Evolutionary conservation across 2,888 invertebrate species (phyloP).

Genomic region (Drosophila differens): DNA sequence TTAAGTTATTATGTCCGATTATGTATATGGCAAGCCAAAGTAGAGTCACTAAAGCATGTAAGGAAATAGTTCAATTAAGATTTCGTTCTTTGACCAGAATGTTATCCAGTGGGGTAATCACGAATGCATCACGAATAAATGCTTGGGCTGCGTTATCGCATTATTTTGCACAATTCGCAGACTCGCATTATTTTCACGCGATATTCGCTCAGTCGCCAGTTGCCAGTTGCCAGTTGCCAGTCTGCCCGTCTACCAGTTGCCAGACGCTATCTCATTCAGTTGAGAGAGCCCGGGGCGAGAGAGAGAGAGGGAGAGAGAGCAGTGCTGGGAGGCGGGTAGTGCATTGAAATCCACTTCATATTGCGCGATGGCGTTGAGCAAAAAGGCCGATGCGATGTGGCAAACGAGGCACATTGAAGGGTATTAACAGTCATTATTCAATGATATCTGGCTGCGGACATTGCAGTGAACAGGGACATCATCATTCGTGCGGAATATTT

Average conservation of each 20-base stretch:
- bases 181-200: constrained; percentile 61
- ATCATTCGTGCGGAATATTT: constrained; percentile 75
- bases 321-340: constrained; percentile 54
- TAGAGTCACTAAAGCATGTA: background rate
- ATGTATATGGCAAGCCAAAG: background rate
- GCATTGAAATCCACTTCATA: constrained; percentile 81
- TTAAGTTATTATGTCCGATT: background rate
- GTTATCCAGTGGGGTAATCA: constrained; percentile 43
- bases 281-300: constrained; percentile 4
- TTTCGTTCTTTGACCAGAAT: background rate
- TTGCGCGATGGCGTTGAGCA: constrained; percentile 32
- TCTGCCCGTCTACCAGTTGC: background rate
- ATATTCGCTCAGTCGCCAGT: background rate
- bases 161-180: constrained; percentile 79
- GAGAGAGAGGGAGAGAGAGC: background rate
- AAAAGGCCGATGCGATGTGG: constrained; percentile 19
- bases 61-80: background rate
- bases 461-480: constrained; percentile 76
- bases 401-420: constrained; percentile 78
- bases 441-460: constrained; percentile 83
- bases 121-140: constrained; percentile 30
- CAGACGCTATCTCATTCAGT: constrained; percentile 55
- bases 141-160: constrained; percentile 72
- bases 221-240: background rate
- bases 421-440: constrained; percentile 85